phyloP scores from a whole-genome alignment of 2,888 invertebrate genomes.

The Pocota personata region DNA sequence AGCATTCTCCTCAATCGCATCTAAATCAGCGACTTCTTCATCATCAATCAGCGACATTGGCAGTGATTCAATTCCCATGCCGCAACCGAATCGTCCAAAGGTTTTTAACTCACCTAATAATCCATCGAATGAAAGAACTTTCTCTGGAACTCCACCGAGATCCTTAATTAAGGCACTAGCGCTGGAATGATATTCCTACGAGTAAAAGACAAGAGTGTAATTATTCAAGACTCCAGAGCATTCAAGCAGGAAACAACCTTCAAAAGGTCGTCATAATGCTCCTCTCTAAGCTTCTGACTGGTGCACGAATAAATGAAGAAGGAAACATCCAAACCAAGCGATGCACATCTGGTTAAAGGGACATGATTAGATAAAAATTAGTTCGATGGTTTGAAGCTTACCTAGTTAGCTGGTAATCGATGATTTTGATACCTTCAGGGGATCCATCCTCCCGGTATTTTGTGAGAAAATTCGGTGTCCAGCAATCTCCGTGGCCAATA shows the following conservation, averaged over 20 bases:
- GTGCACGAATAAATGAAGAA: slow-evolving; percentile 87
- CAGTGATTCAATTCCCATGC: slow-evolving; percentile 84
- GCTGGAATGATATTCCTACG: slow-evolving; percentile 85
- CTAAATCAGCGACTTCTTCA: slow-evolving; percentile 84
- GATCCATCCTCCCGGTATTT: slow-evolving; percentile 79
- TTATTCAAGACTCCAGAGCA: neutral
- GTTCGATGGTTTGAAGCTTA: slow-evolving; percentile 49
- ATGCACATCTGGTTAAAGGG: slow-evolving; percentile 75
- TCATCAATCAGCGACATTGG: slow-evolving; percentile 84
- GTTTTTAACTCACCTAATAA: slow-evolving; percentile 82
- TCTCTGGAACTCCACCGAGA: slow-evolving; percentile 85
- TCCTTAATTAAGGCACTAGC: slow-evolving; percentile 84
- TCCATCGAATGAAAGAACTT: slow-evolving; percentile 82
- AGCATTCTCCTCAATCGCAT: slow-evolving; percentile 78
- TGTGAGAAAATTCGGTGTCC: slow-evolving; percentile 90
- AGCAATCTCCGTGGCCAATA: slow-evolving; percentile 89
- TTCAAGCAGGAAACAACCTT: no score
- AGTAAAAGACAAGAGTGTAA: neutral
- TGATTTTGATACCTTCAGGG: slow-evolving; percentile 83
- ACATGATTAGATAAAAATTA: neutral
- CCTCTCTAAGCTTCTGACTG: slow-evolving; percentile 84
- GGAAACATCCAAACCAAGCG: slow-evolving; percentile 78
- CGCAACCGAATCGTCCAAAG: slow-evolving; percentile 83
- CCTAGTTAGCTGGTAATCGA: slow-evolving; percentile 88
- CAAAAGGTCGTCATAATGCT: slow-evolving; percentile 84